These are phyloP conservation scores for Leptopilina clavipes DNA, from an alignment of 1,140 invertebrate genomes.

Conservation along the genomic window DNA sequence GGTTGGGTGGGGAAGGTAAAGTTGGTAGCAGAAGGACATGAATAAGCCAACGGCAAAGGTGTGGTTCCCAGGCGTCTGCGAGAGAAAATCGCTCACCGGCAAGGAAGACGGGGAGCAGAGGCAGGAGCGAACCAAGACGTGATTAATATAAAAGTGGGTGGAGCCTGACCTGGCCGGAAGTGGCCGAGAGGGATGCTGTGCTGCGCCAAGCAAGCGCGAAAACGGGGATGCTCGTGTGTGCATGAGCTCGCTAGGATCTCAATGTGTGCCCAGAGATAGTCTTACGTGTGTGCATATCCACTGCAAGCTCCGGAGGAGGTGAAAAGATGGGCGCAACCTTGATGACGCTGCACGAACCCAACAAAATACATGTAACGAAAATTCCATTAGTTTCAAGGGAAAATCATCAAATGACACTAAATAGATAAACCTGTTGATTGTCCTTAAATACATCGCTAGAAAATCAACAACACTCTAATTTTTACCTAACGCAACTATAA, in stretches of 20 bases:
- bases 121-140: constrained; percentile 72
- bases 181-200: constrained; percentile 72
- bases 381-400: too few relatives aligned
- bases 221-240: constrained; percentile 64
- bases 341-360: constrained; percentile 47
- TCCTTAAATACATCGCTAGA: too few relatives aligned
- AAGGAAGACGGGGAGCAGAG: constrained; percentile 68
- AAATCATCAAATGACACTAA: background rate
- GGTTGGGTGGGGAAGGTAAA: constrained; percentile 57
- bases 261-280: constrained; percentile 45
- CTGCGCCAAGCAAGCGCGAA: constrained; percentile 70
- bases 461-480: too few relatives aligned
- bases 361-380: background rate
- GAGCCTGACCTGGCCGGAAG: constrained; percentile 71
- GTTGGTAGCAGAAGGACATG: constrained; percentile 66
- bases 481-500: too few relatives aligned
- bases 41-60: constrained; percentile 73
- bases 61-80: constrained; percentile 71
- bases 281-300: constrained; percentile 56
- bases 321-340: constrained; percentile 59
- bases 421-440: too few relatives aligned
- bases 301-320: constrained; percentile 59
- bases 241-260: constrained; percentile 42
- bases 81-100: constrained; percentile 71
- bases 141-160: constrained; percentile 76